These are phyloP conservation scores for Campopleginae sp. DNA, from an alignment of 2,888 invertebrate genomes.

Conservation along the genomic window DNA sequence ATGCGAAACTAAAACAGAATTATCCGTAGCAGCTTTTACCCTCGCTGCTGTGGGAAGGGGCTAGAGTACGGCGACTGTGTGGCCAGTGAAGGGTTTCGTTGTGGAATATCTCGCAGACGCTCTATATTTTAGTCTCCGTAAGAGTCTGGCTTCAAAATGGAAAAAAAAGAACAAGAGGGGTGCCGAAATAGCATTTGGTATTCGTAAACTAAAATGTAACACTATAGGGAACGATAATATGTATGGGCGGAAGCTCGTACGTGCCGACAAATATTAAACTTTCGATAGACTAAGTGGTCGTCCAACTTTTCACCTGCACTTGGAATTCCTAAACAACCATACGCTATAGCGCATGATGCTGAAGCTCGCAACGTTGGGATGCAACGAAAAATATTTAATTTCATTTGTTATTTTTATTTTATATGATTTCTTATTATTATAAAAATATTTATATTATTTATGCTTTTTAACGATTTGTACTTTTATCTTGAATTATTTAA, in stretches of 20 bases:
- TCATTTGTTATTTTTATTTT: too few species aligned
- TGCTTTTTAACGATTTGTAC: too few species aligned
- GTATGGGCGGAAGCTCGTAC: constrained; percentile 32
- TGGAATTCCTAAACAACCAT: constrained; percentile 12
- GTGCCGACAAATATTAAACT: constrained; percentile 50
- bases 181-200: constrained; percentile 2
- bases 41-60: constrained; percentile 41
- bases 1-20: constrained; percentile 83
- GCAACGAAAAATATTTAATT: too few species aligned
- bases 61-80: constrained; percentile 36
- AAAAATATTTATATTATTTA: too few species aligned
- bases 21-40: constrained; percentile 76
- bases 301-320: constrained; percentile 8
- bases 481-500: too few species aligned
- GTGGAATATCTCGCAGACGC: not conserved
- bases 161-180: not conserved
- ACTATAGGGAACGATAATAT: constrained; percentile 41
- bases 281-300: constrained; percentile 3
- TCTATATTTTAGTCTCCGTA: not conserved
- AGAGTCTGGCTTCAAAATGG: constrained; percentile 8
- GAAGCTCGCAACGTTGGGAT: too few species aligned
- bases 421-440: too few species aligned
- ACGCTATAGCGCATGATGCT: too few species aligned
- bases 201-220: constrained; percentile 38
- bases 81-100: constrained; percentile 59